A percentile compares a stretch with the other conserved stretches of the same genome.
Conservation (phyloP, 2,888 invertebrate species). For the Phytoseiulus persimilis region DNA sequence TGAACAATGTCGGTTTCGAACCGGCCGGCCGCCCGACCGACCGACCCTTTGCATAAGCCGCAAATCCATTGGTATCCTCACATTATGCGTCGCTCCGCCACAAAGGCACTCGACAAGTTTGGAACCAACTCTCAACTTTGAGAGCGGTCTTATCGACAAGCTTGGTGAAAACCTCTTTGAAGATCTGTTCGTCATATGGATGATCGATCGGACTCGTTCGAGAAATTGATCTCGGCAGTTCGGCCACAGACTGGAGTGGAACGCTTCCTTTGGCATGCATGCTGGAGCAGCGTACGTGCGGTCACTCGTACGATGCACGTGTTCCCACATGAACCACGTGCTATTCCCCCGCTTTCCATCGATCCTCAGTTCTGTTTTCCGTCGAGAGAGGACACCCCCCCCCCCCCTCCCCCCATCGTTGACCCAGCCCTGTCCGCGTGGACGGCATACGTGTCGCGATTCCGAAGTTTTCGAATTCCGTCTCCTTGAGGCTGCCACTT, state of each 20-base stretch:
- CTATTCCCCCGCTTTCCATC: too few species aligned
- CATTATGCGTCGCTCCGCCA: not conserved
- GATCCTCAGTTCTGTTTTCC: too few species aligned
- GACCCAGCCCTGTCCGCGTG: not conserved
- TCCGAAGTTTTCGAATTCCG: not conserved
- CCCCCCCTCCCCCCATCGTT: too few species aligned
- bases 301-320: too few species aligned
- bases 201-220: not conserved
- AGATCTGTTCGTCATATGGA: not conserved
- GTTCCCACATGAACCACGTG: too few species aligned
- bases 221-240: not conserved
- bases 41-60: not conserved
- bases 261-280: too few species aligned
- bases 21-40: not conserved
- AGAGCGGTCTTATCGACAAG: not conserved
- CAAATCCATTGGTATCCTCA: not conserved
- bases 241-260: too few species aligned
- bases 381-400: too few species aligned
- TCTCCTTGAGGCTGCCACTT: not conserved
- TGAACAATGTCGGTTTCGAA: not conserved
- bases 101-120: slow-evolving; percentile 5
- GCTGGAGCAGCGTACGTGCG: too few species aligned
- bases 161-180: not conserved
- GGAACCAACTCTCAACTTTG: not conserved
- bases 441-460: not conserved